Base-by-base conservation (phyloP, 2,113 vertebrate species). In the Pelvicachromis taeniatus region DNA sequence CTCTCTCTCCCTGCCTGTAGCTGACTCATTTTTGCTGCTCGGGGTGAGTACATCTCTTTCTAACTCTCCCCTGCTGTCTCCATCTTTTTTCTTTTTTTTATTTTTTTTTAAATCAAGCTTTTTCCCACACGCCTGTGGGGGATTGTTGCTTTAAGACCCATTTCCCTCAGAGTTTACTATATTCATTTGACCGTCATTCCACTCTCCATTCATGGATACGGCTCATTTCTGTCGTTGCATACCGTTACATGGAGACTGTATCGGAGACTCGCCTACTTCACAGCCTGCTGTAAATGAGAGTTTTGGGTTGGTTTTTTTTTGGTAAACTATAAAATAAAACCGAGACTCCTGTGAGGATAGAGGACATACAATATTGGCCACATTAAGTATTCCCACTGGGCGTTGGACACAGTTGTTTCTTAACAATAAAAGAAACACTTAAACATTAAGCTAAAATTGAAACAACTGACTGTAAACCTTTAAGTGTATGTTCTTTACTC, bases 21-120 rank as follows among this genome's bases (percentile, higher is more conserved):
- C 90, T 84, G 92, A 87, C 89, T 89, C 92, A 84, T 83, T 83
- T 79, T 61, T 42, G 38, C 88, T 78, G 86, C 77, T 63, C 83
- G 77, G 77, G 93, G 94, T 94, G 83, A 94, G 93, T 94, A 84
- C 80, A 9, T 88, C 38, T 78, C 21, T 45, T 1, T 26, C 58
- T 38, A 26, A n/a, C 56, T 61, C n/a, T 40, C 26, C 31, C 55
- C 13, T 45, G 3, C 13, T 42, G 19, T 65, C n/a, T 26, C 9
- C 42, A 45, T 75, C 3, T 45, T 5, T 12, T 16, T 2, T 4
- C 2, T 14, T 21, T 12, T 14, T 14, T 2, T 6, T 14, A 7
- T 31, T 31, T 31, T 31, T 9, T 12, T 13, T 2, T 2, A 0
- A 16, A 38, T 13, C 33, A 4, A 13, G 65, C 40, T 4, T 48